Evolutionary conservation across 1,140 invertebrate genomes (phyloP), one percentile per base, ranked within the genome.

Genomic region (Oscheius sp.): DNA sequence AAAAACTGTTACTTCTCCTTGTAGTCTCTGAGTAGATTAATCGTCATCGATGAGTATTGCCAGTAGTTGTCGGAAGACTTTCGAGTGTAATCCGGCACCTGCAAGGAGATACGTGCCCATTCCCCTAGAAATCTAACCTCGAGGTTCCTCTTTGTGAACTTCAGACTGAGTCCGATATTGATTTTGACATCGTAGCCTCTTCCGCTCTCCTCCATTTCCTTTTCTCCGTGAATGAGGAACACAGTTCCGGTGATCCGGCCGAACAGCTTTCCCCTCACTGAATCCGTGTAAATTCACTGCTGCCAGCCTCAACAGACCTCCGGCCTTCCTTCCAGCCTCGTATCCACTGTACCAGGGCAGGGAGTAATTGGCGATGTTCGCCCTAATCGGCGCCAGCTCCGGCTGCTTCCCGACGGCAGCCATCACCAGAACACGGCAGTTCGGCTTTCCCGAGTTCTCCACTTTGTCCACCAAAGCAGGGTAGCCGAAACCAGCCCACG

Each of bases 121-220:
- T 67, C 62, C 62, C 29, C 68, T 31, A 38, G 42, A 49, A 18
- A 46, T 69, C 77, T 80, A 79, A 91, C 90, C 86, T 91, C 89
- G 83, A 88, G 85, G 76, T 89, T 90, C 38, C 85, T 90, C 84
- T 92, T 93, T 63, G 91, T 92, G 79, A 91, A 93, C 84, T 97
- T 97, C 1, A 98, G 86, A 85, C 94, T 93, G 13, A 97, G 87
- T 0, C 94, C 95, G 32, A 97, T 88, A 82, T 97, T 96, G 28
- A 90, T 82, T 62, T 61, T 67, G 7, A 35, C 32, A 2, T 38
- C 63, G 1, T 29, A 46, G 75, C 15, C 67, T 26, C n/a, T 68
- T 46, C 49, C 73, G 32, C 18, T 71, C 62, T 64, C 75, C 29
- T 68, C 79, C 73, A 2, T 49, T 26, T 15, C 74, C 26, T 78